These are phyloP conservation scores for Piscicola geometra DNA, from an alignment of 2,888 invertebrate genomes.

Conservation along the genomic window DNA sequence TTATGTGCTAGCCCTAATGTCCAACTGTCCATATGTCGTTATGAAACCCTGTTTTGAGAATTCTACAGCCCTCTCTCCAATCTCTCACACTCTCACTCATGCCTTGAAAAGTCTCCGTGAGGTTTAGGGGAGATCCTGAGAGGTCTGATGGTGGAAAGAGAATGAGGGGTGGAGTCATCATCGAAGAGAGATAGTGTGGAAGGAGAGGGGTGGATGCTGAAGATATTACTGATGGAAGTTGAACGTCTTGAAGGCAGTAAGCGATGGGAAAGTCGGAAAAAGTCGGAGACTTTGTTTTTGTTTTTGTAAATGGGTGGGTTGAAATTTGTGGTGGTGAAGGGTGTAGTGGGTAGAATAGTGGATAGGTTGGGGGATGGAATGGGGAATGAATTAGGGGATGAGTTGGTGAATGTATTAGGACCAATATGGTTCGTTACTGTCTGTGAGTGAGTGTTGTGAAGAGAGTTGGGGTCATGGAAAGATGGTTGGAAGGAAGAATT, in stretches of 20 bases:
- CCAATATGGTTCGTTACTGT: too few species aligned
- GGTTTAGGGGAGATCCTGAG: constrained; percentile 24
- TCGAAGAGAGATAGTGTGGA: constrained; percentile 23
- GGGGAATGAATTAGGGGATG: background rate
- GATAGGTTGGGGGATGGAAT: background rate
- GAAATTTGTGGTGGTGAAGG: background rate
- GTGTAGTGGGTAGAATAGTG: background rate
- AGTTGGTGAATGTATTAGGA: too few species aligned
- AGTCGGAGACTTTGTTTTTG: constrained; percentile 2
- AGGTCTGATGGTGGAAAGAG: constrained; percentile 25
- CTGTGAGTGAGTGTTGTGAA: too few species aligned
- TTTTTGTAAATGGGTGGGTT: constrained; percentile 5
- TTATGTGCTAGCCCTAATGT: too few species aligned
- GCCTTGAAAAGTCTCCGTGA: too few species aligned
- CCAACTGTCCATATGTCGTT: too few species aligned
- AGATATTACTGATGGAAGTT: background rate
- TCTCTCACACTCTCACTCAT: too few species aligned
- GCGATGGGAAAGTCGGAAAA: background rate
- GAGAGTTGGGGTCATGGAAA: background rate
- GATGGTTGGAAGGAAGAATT: background rate
- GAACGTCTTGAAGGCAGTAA: constrained; percentile 9
- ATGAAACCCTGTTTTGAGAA: too few species aligned
- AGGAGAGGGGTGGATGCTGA: constrained; percentile 3
- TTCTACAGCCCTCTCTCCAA: too few species aligned
- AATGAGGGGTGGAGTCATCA: background rate